Base-by-base conservation (phyloP, 1,140 invertebrate species). In the Himalopsyche phryganea region DNA sequence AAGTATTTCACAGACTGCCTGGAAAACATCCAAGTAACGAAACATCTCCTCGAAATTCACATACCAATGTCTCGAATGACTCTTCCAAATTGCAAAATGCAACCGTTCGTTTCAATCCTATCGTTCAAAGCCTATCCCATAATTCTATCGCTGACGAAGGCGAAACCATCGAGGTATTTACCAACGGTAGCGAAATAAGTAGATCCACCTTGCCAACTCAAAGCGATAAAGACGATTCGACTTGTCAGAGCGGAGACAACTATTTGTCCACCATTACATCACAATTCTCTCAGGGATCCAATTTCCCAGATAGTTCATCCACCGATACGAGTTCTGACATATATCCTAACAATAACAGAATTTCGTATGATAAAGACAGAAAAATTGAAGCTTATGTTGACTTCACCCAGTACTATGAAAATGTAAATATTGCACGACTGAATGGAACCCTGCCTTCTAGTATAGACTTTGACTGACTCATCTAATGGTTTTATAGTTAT, bases 351-450 rank as follows among this genome's bases (percentile, higher is more conserved):
- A 63, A 70, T 50, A 46, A 67, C 35, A 53, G 46, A 49, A 38
- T 51, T 10, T n/a, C 35, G 4, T 71, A 68, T n/a, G 77, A 83
- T 47, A 75, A 68, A 58, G 82, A 90, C 63, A 81, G 81, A 13
- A 80, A 78, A 65, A 85, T 93, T n/a, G 81, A 83, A 59, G 79
- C 89, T 2, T 94, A 96, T 70, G 90, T 94, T 0, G 88, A 92
- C 72, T 96, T 94, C 70, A 80, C 84, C 0, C 86, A 87, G 63
- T 94, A 89, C 81, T 92, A 87, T 69, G 75, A 81, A 58, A 89
- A 88, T 63, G 80, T 91, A 10, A 84, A 85, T 60, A 83, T 80
- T 63, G 84, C 81, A 32, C 74, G 76, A 42, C 69, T 71, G 59
- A 80, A 82, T 60, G 83, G 83, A 0, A 83, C 79, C 0, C 63